Conservation (phyloP, 2,888 invertebrate species). For the Sussaba pulchella region DNA sequence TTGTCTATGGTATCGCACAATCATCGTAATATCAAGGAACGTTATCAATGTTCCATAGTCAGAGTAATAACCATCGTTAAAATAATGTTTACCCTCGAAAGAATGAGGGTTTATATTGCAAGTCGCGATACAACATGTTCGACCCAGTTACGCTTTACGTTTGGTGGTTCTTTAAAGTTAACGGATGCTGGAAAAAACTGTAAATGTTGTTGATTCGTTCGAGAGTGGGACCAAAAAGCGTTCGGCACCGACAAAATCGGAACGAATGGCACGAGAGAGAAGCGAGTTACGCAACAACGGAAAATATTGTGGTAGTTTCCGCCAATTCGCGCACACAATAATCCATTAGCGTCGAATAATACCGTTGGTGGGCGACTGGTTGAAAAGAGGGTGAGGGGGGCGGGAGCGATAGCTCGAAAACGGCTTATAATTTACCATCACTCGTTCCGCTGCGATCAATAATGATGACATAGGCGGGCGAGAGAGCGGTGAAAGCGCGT, state of each 20-base stretch:
- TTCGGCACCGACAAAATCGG: not conserved
- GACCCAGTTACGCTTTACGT: too few species aligned
- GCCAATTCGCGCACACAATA: slow-evolving; percentile 7
- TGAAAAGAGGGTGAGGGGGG: too few species aligned
- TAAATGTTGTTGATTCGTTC: not conserved
- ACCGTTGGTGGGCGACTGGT: too few species aligned
- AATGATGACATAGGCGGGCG: not conserved
- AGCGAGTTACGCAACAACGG: not conserved
- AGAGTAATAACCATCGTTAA: too few species aligned
- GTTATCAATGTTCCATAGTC: too few species aligned
- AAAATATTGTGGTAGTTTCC: slow-evolving; percentile 8
- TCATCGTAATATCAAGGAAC: too few species aligned
- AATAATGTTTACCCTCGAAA: too few species aligned
- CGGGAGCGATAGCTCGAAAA: not conserved
- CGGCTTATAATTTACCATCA: not conserved
- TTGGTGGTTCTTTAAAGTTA: not conserved
- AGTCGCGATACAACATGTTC: too few species aligned
- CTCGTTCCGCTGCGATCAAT: not conserved
- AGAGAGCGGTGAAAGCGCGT: not conserved
- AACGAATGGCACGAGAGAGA: not conserved
- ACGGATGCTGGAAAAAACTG: not conserved
- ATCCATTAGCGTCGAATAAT: slow-evolving; percentile 24
- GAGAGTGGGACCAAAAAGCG: not conserved
- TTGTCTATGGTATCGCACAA: too few species aligned
- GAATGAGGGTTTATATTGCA: too few species aligned